Evolutionary conservation across 2,797 vertebrate genomes (phyloP).

Genomic region (Pseudopleuronectes americanus): DNA sequence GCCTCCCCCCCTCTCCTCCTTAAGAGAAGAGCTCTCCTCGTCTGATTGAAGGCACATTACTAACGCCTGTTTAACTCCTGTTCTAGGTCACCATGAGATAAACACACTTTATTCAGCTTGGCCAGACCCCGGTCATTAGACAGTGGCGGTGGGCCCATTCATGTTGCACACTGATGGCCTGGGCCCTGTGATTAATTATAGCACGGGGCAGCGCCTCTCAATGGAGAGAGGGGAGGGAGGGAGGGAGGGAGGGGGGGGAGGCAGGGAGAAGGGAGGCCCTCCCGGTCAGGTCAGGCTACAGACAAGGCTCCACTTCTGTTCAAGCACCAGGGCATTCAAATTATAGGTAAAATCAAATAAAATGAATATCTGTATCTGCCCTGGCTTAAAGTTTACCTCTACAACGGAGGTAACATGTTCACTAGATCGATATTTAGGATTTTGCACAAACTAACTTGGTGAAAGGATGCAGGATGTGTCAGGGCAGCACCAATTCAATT

Average conservation of each 20-base stretch:
- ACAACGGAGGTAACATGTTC: too few relatives aligned
- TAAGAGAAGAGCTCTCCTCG: conserved; percentile 42
- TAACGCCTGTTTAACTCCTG: conserved; percentile 83
- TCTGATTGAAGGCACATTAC: conserved; percentile 73
- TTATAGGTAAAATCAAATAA: not conserved
- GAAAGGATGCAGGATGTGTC: too few relatives aligned
- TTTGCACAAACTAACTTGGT: too few relatives aligned
- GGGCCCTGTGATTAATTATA: conserved; percentile 80
- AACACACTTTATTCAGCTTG: conserved; percentile 82
- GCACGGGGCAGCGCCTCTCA: conserved; percentile 74
- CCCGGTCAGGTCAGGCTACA: conserved; percentile 48
- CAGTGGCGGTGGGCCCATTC: conserved; percentile 70
- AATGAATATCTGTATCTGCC: not conserved
- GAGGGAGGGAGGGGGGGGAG: not conserved
- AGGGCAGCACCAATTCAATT: too few relatives aligned
- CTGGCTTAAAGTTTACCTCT: too few relatives aligned
- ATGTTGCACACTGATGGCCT: conserved; percentile 65
- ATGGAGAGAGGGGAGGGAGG: conserved; percentile 54
- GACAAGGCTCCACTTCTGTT: conserved; percentile 14
- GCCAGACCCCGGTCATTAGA: conserved; percentile 76
- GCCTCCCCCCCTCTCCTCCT: conserved; percentile 17
- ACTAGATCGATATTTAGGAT: too few relatives aligned
- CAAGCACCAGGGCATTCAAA: conserved; percentile 2
- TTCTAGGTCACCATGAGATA: conserved; percentile 86
- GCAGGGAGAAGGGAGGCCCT: conserved; percentile 27